Evolutionary conservation across 2,113 vertebrate genomes (phyloP).

Genomic region (Opisthocomus hoazin): DNA sequence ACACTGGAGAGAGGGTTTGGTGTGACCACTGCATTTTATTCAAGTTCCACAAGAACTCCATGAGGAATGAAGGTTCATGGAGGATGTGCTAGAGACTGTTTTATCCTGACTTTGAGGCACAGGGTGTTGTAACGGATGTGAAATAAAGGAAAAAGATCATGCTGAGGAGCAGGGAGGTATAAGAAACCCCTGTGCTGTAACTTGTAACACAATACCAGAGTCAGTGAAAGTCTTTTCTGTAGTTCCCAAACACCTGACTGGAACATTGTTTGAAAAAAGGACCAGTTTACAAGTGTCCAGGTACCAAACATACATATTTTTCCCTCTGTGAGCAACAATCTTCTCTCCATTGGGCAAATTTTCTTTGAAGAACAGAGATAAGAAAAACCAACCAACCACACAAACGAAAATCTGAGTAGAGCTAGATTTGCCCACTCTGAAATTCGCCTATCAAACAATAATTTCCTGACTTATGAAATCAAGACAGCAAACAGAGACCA

Average conservation of each 20-base stretch:
- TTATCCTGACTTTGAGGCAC: too few relatives aligned
- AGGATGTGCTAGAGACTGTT: not conserved
- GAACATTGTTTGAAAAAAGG: not conserved
- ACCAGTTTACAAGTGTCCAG: not conserved
- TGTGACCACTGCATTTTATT: not conserved
- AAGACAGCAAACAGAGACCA: not conserved
- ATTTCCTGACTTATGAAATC: not conserved
- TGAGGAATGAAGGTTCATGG: rapidly evolving
- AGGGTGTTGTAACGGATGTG: too few relatives aligned
- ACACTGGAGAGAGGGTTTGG: not conserved
- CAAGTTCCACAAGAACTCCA: not conserved
- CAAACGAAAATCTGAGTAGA: not conserved
- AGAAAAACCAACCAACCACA: not conserved
- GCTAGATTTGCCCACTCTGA: not conserved
- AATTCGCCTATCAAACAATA: not conserved
- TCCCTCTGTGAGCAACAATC: not conserved
- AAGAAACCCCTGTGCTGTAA: not conserved
- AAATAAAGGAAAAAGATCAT: not conserved
- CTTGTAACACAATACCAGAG: not conserved
- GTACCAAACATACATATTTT: rapidly evolving
- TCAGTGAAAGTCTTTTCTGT: not conserved
- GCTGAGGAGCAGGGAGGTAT: not conserved
- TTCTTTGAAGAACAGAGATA: not conserved
- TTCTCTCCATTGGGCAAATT: not conserved
- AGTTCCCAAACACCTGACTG: not conserved